Percentiles rank a stretch among this genome's conserved stretches.
phyloP scores from a whole-genome alignment of 1,140 invertebrate genomes.

The Caenorhabditis remanei region DNA sequence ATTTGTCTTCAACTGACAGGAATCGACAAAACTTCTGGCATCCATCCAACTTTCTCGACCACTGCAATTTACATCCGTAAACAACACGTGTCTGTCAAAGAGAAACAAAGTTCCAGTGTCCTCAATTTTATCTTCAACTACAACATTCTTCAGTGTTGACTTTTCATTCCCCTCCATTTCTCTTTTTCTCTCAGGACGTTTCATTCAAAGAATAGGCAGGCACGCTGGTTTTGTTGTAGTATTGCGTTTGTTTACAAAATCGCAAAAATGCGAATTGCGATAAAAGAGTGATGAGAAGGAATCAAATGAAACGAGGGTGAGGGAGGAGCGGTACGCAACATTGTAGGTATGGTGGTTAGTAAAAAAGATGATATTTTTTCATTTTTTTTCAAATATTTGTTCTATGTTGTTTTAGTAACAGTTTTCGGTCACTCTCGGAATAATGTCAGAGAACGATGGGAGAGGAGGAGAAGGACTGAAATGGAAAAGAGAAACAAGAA shows the following conservation, averaged over 20 bases:
- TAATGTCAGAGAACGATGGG: background rate
- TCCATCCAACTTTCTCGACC: background rate
- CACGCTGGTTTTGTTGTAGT: constrained; percentile 13
- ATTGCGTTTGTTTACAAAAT: constrained; percentile 27
- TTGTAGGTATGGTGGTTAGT: constrained; percentile 10
- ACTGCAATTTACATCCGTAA: background rate
- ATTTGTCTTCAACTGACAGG: too few relatives aligned
- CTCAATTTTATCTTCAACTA: background rate
- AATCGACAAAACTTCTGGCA: background rate
- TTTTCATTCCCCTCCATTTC: background rate
- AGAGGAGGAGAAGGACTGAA: background rate
- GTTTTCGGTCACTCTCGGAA: constrained; percentile 1
- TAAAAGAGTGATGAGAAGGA: constrained; percentile 37
- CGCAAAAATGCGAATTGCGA: background rate
- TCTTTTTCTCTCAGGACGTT: background rate
- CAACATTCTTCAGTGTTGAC: background rate
- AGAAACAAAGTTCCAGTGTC: background rate
- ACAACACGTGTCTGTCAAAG: background rate
- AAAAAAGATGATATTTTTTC: constrained; percentile 1
- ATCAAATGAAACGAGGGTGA: background rate
- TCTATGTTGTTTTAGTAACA: background rate
- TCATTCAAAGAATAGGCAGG: background rate
- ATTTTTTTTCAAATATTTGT: background rate
- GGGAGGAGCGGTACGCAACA: background rate
- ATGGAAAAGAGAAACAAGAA: constrained; percentile 4